Base-by-base conservation (phyloP, 2,113 vertebrate species). In the Aptenodytes patagonicus region DNA sequence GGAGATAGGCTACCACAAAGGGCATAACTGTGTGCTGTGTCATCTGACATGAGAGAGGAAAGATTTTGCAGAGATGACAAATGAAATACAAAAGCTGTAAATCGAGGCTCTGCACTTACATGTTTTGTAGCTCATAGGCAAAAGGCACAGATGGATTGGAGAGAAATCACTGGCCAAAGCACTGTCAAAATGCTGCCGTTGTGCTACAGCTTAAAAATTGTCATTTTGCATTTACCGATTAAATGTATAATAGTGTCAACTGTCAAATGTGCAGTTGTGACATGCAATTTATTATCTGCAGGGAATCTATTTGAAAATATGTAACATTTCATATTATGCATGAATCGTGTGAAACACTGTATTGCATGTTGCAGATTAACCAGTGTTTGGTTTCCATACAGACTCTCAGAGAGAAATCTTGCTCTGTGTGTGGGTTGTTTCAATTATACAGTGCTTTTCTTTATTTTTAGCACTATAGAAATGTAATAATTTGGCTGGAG, bases 401-500 rank as follows among this genome's bases (percentile, higher is more conserved):
- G 65, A 1, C 38, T 55, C 54, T 26, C 65, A 7, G 32, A 13
- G 69, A 42, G 70, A 51, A 87, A 47, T 22, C 72, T 70, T 68
- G 52, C 44, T 24, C 18, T 15, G 9, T 22, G 40, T 49, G 93
- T 34, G 94, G 70, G 38, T 18, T 70, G 69, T 58, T 73, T 89
- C 83, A 54, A 83, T 95, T 32, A 71, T 32, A 36, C 31, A 12
- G 36, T 2, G 17, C 61, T 90, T 64, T 11, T 21, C 85, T 85
- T 95, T 93, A 51, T 90, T 97, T 81, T 66, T 61, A 73, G 90
- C 13, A 0, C 70, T 34, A 6, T 2, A 31, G 49, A 62, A 90
- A 84, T 18, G 55, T 32, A 83, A 80, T 60, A 11, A 85, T 92
- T 90, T 64, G 71, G 58, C 93, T 92, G 97, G 94, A 93, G 60